A percentile compares a stretch with the other conserved stretches of the same genome.
These are phyloP conservation scores for Cydia pomonella DNA, from an alignment of 1,140 invertebrate species.

Conservation along the genomic window DNA sequence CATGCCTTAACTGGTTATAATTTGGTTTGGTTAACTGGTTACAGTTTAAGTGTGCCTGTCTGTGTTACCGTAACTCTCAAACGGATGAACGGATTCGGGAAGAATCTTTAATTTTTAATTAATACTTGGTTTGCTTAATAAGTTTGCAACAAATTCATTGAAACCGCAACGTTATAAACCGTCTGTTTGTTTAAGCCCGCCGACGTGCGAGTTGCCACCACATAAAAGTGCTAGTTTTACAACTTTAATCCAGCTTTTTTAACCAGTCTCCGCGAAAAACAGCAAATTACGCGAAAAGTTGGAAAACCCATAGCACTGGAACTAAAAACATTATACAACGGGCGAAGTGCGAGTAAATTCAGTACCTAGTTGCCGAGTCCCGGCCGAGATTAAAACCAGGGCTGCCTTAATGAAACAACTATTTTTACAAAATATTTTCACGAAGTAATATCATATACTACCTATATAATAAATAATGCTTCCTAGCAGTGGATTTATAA, in stretches of 20 bases:
- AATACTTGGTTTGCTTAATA: no score
- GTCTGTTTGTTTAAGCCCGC: not conserved
- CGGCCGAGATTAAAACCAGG: not conserved
- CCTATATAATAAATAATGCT: no score
- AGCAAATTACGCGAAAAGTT: slow-evolving; percentile 17
- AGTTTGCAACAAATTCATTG: not conserved
- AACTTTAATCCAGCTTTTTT: slow-evolving; percentile 5
- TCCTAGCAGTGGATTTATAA: no score
- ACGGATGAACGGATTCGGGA: no score
- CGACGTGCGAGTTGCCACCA: not conserved
- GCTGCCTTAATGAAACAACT: not conserved
- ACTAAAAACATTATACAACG: not conserved
- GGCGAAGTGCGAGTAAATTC: not conserved
- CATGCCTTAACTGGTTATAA: no score
- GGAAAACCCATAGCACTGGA: not conserved
- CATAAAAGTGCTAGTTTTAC: not conserved
- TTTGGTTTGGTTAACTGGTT: no score
- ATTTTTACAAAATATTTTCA: not conserved
- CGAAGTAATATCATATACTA: no score
- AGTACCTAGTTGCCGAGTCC: not conserved
- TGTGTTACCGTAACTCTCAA: no score
- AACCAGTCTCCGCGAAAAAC: not conserved
- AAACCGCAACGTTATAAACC: not conserved
- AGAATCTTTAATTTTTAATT: no score
- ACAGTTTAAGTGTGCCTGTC: no score